Base-by-base conservation (phyloP, 2,888 invertebrate species). In the Oscheius sp. region DNA sequence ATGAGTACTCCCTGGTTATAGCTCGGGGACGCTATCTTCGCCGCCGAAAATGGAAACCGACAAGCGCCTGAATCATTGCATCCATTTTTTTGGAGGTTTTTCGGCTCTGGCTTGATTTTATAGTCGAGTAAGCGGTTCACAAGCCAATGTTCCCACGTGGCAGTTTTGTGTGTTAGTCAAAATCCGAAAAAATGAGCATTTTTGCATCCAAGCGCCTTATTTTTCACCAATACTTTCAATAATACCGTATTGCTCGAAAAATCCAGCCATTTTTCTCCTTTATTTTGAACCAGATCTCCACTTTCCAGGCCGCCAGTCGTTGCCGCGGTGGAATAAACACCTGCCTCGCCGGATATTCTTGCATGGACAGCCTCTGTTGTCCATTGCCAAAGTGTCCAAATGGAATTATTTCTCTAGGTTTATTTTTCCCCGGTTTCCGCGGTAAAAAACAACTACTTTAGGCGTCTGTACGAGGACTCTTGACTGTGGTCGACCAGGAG, bases 311-410 rank as follows among this genome's bases (percentile, higher is more conserved):
- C 12, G 71, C 66, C 16, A 73, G 77, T 41, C 76, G 81, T 46
- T 83, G 83, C 58, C 72, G 71, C 21, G 68, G 43, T 25, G 35
- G 35, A 9, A 69, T 68, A 1, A 75, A 72, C 7, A 73, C 75
- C n/a, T 82, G 82, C 49, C 69, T 72, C 9, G 71, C 75, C 45
- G 84, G 84, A 9, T 72, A 73, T 45, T 74, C 84, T 49, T 87
- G 87, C 70, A 73, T 82, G 77, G 82, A 82, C 61, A 84, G 84
- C 1, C 78, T 79, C 3, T 86, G 86, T 69, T 87, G 86, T 59
- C 79, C 82, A 9, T 76, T 87, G 7, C 87, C 86, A n/a, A 76
- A 72, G 25, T 87, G 87, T 55, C 81, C 84, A 7, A 81, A 72
- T 59, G 86, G 85, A 23, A 75, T 82, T 45, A 75, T 79, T 21